Evolutionary conservation across 2,888 invertebrate genomes (phyloP).

Genomic region (Allygus modestus): DNA sequence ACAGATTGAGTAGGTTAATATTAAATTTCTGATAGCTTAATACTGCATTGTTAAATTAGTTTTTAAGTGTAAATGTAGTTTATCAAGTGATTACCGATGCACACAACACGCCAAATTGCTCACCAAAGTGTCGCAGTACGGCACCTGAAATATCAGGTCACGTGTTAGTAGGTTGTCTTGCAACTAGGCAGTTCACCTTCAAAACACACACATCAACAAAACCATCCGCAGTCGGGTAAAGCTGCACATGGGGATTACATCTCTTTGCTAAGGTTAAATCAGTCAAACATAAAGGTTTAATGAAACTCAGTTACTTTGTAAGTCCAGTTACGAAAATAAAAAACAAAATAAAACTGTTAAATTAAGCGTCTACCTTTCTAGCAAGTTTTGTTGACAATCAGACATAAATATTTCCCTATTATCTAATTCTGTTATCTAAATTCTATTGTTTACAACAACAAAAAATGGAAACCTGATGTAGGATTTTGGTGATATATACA

Average conservation of each 20-base stretch:
- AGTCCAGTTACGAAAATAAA: background rate
- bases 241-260: constrained; percentile 14
- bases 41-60: constrained; percentile 55
- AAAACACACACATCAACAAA: constrained; percentile 48
- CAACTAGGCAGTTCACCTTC: constrained; percentile 60
- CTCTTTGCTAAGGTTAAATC: constrained; percentile 7
- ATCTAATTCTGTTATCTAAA: too few relatives aligned
- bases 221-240: constrained; percentile 33
- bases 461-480: too few relatives aligned
- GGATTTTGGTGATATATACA: too few relatives aligned
- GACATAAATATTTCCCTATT: too few relatives aligned
- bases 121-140: constrained; percentile 96
- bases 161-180: constrained; percentile 73
- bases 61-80: constrained; percentile 60
- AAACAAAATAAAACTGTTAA: background rate
- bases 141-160: constrained; percentile 82
- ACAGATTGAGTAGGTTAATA: constrained; percentile 56
- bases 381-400: too few relatives aligned
- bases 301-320: background rate
- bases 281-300: constrained; percentile 15
- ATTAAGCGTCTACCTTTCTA: background rate
- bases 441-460: too few relatives aligned
- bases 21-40: constrained; percentile 61
- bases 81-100: constrained; percentile 85
- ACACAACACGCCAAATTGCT: constrained; percentile 97